phyloP scores from a whole-genome alignment of 2,797 vertebrate genomes.

The Bradypodion pumilum region DNA sequence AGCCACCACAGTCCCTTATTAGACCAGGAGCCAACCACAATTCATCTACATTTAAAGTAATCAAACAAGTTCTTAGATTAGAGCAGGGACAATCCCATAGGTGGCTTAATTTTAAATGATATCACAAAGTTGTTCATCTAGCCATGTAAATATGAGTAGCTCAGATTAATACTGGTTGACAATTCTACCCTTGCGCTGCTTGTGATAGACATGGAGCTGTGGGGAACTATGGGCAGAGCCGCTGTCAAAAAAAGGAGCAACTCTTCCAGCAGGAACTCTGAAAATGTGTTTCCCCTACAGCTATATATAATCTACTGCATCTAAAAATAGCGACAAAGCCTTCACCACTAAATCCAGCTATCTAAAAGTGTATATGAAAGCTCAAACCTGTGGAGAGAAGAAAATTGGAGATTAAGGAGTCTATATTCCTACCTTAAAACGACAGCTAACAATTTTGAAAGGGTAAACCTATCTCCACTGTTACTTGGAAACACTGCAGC shows the following conservation, averaged over 20 bases:
- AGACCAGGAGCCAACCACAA: not conserved
- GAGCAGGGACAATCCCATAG: not conserved
- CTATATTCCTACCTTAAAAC: constrained; percentile 85
- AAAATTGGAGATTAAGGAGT: constrained; percentile 19
- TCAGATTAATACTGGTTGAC: not conserved
- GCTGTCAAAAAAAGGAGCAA: not conserved
- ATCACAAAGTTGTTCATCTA: not conserved
- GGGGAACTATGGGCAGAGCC: not conserved
- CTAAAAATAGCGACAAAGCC: constrained; percentile 27
- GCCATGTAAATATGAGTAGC: not conserved
- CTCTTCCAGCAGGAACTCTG: constrained; percentile 2
- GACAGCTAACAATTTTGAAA: constrained; percentile 94
- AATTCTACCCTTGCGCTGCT: not conserved
- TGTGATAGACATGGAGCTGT: not conserved
- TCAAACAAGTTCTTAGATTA: not conserved
- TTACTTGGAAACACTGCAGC: constrained; percentile 97
- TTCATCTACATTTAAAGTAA: not conserved
- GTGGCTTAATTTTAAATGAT: not conserved
- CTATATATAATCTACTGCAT: not conserved
- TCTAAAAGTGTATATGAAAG: not conserved
- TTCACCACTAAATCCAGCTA: constrained; percentile 9
- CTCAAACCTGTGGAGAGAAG: not conserved
- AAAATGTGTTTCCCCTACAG: not conserved
- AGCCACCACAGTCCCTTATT: too few relatives aligned
- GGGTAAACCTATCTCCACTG: constrained; percentile 94